A percentile compares a stretch with the other conserved stretches of the same genome.
Conservation (phyloP, 2,797 vertebrate species). For the Pangasius sanitwongsei region DNA sequence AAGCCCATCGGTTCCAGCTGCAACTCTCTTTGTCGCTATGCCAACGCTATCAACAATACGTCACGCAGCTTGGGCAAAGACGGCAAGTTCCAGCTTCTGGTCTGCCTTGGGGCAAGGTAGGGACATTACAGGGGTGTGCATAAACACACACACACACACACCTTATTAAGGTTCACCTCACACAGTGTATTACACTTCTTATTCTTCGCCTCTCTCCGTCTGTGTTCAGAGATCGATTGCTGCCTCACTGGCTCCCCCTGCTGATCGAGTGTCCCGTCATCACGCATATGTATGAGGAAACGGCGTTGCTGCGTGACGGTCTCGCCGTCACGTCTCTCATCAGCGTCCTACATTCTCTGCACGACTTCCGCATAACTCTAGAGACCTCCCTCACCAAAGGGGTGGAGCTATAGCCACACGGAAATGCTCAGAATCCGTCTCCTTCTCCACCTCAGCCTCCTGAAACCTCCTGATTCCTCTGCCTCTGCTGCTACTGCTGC, state of each 20-base stretch:
- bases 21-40: constrained; percentile 89
- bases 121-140: not conserved
- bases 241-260: constrained; percentile 91
- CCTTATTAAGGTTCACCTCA: no score
- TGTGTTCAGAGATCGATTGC: constrained; percentile 84
- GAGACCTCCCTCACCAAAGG: constrained; percentile 94
- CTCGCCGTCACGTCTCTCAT: constrained; percentile 86
- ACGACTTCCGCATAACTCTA: constrained; percentile 90
- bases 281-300: constrained; percentile 88
- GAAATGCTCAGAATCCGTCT: not conserved
- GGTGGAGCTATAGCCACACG: constrained; percentile 84
- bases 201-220: not conserved
- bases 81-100: constrained; percentile 94
- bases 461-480: not conserved
- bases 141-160: not conserved
- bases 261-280: constrained; percentile 86
- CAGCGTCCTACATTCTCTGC: constrained; percentile 87
- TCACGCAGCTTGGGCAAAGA: constrained; percentile 95
- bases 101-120: constrained; percentile 93
- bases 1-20: constrained; percentile 80
- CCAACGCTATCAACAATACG: constrained; percentile 87
- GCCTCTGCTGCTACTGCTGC: constrained; percentile 1
- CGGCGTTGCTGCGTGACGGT: constrained; percentile 86
- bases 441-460: not conserved
- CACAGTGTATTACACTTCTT: not conserved